These are phyloP conservation scores for Stomatorhinus walkeri DNA, from an alignment of 2,797 vertebrate species.

Conservation along the genomic window DNA sequence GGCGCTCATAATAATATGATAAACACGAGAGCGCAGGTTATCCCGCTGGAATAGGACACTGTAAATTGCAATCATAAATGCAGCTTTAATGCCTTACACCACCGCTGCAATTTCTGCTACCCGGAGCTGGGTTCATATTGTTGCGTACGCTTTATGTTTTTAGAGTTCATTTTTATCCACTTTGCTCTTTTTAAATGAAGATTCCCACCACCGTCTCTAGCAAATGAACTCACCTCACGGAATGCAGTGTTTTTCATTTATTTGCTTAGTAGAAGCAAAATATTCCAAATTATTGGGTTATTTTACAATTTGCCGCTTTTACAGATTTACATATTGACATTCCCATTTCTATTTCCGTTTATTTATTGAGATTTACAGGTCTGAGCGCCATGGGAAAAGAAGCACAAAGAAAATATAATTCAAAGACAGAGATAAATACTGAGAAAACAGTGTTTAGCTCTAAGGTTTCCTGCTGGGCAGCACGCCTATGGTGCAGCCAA, in stretches of 20 bases:
- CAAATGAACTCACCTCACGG: background rate
- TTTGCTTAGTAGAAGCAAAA: background rate
- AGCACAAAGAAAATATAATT: background rate
- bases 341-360: background rate
- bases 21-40: background rate
- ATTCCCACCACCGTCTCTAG: background rate
- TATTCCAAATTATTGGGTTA: background rate
- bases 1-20: conserved; percentile 2
- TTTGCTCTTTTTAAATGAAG: conserved; percentile 4
- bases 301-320: background rate
- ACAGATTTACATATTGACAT: background rate
- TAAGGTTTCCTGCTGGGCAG: background rate
- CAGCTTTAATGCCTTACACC: background rate
- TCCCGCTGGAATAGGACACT: background rate
- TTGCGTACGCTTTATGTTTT: background rate
- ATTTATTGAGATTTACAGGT: conserved; percentile 14
- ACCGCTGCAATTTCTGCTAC: background rate
- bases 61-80: conserved; percentile 13
- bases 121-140: background rate
- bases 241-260: background rate
- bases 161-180: conserved; percentile 10
- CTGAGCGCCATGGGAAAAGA: background rate
- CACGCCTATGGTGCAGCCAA: background rate
- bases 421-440: background rate
- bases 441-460: background rate